phyloP scores from a whole-genome alignment of 2,888 invertebrate genomes.

The Melinaea marsaeus region DNA sequence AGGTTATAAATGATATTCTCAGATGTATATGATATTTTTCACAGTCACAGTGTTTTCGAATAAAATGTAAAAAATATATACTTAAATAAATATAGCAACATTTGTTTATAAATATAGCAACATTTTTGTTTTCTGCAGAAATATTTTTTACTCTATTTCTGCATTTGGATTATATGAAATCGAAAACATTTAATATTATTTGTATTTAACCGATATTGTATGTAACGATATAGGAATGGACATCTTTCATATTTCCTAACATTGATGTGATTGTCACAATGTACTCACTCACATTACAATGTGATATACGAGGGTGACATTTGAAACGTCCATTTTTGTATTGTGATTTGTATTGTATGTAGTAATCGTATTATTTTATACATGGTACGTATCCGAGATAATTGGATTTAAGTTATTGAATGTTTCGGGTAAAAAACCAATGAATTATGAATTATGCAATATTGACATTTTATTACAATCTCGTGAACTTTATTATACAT shows the following conservation, averaged over 20 bases:
- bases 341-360: background rate
- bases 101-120: no score
- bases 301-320: background rate
- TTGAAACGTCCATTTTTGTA: slow-evolving; percentile 2
- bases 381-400: no score
- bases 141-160: no score
- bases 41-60: no score
- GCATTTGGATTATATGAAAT: no score
- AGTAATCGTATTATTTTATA: background rate
- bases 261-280: background rate
- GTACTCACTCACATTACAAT: background rate
- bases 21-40: no score
- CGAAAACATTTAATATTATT: no score
- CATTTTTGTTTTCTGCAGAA: no score
- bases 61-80: no score
- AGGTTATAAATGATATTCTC: background rate
- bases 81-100: no score
- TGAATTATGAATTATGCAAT: background rate
- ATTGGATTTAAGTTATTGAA: background rate
- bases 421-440: background rate
- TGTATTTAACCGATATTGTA: no score
- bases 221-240: slow-evolving; percentile 3
- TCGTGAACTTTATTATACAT: slow-evolving; percentile 20
- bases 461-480: slow-evolving; percentile 16
- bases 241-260: background rate